Conservation (phyloP, 2,113 vertebrate species). For the Neopipo cinnamomea region DNA sequence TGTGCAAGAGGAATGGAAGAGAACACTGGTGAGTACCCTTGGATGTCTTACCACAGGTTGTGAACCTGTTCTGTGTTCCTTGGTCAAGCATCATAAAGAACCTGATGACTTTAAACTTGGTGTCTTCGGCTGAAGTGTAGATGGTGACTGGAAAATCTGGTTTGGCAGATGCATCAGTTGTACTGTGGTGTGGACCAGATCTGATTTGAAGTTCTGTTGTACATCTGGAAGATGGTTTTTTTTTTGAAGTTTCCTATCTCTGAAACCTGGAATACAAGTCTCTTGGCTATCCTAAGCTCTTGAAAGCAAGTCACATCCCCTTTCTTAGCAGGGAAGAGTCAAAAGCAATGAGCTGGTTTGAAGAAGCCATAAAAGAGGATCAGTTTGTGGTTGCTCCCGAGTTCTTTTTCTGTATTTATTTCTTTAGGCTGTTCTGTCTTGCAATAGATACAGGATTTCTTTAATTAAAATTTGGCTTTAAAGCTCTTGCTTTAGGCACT, state of each 20-base stretch:
- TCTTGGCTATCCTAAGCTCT: not conserved
- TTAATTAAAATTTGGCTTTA: not conserved
- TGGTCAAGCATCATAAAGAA: not conserved
- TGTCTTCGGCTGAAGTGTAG: not conserved
- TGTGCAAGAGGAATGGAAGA: conserved; percentile 48
- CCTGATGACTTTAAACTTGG: not conserved
- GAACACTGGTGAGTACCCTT: conserved; percentile 22
- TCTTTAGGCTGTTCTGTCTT: not conserved
- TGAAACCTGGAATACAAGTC: not conserved
- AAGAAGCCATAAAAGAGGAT: not conserved
- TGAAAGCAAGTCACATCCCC: not conserved
- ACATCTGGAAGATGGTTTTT: not conserved
- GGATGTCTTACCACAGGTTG: fast-evolving
- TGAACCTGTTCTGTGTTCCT: not conserved
- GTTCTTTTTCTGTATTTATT: not conserved
- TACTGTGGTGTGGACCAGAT: not conserved
- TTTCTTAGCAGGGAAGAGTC: not conserved
- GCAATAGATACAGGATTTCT: not conserved
- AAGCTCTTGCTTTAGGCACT: not conserved
- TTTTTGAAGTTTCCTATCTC: not conserved
- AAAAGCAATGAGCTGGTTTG: not conserved
- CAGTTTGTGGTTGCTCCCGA: not conserved
- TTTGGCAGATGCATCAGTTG: not conserved
- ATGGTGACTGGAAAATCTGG: not conserved
- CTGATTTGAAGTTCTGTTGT: not conserved